A percentile compares a stretch with the other conserved stretches of the same genome.
phyloP scores from a whole-genome alignment of 2,113 vertebrate genomes.

The Cyprinus carpio region DNA sequence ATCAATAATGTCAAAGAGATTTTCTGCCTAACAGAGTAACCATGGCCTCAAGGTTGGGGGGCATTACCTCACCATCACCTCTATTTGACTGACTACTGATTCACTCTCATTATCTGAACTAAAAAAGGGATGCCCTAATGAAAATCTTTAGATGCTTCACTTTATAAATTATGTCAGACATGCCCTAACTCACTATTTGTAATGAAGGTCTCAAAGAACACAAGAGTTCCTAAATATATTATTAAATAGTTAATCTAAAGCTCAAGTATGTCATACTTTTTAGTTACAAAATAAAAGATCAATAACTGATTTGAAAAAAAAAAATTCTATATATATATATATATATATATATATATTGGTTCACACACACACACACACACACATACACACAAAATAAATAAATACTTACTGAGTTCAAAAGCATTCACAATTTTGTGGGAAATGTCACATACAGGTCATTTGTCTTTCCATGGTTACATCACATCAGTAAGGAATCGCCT shows the following conservation, averaged over 20 bases:
- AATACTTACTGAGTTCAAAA: not conserved
- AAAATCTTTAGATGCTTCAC: not conserved
- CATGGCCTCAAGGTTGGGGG: not conserved
- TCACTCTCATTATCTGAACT: not conserved
- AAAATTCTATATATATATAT: too few species aligned
- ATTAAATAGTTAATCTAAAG: not conserved
- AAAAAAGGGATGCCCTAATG: not conserved
- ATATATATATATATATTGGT: too few species aligned
- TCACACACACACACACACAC: too few species aligned
- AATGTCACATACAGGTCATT: not conserved
- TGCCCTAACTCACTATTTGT: not conserved
- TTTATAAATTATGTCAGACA: not conserved
- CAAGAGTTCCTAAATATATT: not conserved
- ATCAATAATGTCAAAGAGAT: not conserved
- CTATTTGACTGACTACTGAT: not conserved
- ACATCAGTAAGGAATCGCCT: too few species aligned
- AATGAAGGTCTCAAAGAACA: not conserved
- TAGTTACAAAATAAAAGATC: not conserved
- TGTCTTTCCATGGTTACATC: not conserved
- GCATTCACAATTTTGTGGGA: not conserved
- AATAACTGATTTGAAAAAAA: too few species aligned
- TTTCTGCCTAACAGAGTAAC: not conserved
- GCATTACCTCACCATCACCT: not conserved
- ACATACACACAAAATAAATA: too few species aligned
- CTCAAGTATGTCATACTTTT: not conserved